Base-by-base conservation (phyloP, 1,140 invertebrate species). In the Microplitis demolitor region DNA sequence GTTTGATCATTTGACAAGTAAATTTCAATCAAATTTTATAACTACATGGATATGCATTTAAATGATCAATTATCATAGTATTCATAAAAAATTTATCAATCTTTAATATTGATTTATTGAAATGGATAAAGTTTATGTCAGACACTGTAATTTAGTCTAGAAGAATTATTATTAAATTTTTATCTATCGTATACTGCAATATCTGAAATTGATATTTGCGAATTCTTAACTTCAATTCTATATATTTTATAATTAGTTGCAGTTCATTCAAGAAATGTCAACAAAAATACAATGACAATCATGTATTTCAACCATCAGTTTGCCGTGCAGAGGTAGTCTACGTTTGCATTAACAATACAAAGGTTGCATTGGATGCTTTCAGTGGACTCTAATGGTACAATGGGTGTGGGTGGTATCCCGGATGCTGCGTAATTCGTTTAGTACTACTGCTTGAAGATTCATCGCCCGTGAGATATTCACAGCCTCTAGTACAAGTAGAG, bases 11-110 rank as follows among this genome's bases (percentile, higher is more conserved):
- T 63, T 71, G 70, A 62, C 70, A 71, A 71, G 62, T 66, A 71
- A 71, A 71, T 71, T 62, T 13, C 70, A 71, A 71, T 71, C 70
- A 71, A 62, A 71, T 71, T 66, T 63, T 51, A 71, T 71, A 71
- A 71, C 45, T 66, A 71, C 70, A 62, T 71, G 62, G 14, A 64
- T 24, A 11, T 61, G 31, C 31, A 33, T 31, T 61, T 61, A 13
- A 50, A 64, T 50, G 39, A 64, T 37, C 34, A 9, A 64, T 50
- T 6, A 58, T 24, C 16, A 16, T 9, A 58, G 16, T 58, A 58
- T 1, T 11, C 16, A 54, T 16, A 9, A 58, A 33, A 58, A 58
- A 58, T 58, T 34, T 33, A 58, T 58, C 31, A 31, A 24, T 2
- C 6, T 6, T 58, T 31, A 24, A 58, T 33, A 24, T 3, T 9